A percentile compares a stretch with the other conserved stretches of the same genome.
Evolutionary conservation across 2,113 vertebrate genomes (phyloP).

Genomic region (Alouatta palliata): DNA sequence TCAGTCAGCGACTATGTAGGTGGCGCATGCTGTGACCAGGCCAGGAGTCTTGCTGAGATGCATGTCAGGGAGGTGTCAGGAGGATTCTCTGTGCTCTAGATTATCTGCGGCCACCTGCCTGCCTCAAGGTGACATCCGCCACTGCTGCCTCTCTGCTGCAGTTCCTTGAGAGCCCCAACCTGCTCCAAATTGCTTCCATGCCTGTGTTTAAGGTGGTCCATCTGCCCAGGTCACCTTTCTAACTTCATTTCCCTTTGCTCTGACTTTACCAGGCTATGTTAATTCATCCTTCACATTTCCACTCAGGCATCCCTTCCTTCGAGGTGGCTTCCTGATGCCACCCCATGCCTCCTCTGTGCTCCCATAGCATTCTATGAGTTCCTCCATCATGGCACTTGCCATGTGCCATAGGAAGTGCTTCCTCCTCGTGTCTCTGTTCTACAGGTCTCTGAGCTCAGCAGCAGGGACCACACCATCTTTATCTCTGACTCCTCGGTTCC

Average conservation of each 20-base stretch:
- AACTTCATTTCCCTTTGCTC: not conserved
- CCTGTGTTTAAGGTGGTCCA: not conserved
- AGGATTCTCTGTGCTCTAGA: not conserved
- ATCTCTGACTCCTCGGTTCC: not conserved
- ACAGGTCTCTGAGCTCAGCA: not conserved
- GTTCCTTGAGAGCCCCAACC: not conserved
- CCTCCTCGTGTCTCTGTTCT: not conserved
- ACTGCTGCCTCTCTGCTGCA: not conserved
- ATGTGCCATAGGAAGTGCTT: rapidly evolving
- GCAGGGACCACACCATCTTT: not conserved
- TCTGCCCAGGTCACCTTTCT: not conserved
- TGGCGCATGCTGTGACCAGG: not conserved
- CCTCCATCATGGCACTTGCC: not conserved
- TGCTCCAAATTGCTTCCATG: not conserved
- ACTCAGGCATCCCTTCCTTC: not conserved
- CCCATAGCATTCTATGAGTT: rapidly evolving
- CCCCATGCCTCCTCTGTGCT: not conserved
- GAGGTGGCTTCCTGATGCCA: not conserved
- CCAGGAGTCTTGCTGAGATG: not conserved
- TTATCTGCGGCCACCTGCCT: too few relatives aligned
- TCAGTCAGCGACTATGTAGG: rapidly evolving
- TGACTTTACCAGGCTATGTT: not conserved
- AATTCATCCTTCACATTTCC: not conserved
- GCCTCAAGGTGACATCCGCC: too few relatives aligned
- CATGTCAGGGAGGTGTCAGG: rapidly evolving